phyloP scores from a whole-genome alignment of 2,888 invertebrate genomes.

The Drosophila demipolita region DNA sequence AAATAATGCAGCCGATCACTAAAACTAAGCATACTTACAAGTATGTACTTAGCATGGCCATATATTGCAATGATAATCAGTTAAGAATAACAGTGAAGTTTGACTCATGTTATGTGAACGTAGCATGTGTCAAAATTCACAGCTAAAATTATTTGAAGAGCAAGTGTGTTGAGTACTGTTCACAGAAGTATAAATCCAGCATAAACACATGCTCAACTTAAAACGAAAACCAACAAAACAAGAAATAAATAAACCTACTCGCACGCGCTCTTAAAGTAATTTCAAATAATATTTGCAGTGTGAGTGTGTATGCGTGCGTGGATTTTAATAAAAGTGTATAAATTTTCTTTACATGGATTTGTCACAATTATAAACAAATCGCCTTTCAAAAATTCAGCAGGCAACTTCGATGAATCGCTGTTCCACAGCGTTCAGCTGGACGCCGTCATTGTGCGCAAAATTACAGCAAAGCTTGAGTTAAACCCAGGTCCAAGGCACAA shows the following conservation, averaged over 20 bases:
- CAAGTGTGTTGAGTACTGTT: constrained; percentile 30
- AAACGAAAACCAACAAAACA: constrained; percentile 31
- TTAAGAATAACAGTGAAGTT: constrained; percentile 3
- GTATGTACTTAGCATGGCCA: not conserved
- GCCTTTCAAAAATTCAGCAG: constrained; percentile 17
- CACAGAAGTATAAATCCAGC: constrained; percentile 28
- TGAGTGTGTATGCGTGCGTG: constrained; percentile 1
- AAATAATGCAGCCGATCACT: constrained; percentile 9
- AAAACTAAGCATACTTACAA: not conserved
- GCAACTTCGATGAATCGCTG: not conserved
- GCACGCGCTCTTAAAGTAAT: constrained; percentile 19
- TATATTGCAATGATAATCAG: not conserved
- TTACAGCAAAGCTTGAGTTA: constrained; percentile 29
- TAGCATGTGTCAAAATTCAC: constrained; percentile 29
- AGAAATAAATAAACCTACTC: constrained; percentile 4
- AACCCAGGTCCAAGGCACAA: not conserved
- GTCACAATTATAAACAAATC: constrained; percentile 13
- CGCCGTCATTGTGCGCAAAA: constrained; percentile 28
- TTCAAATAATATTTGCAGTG: constrained; percentile 22
- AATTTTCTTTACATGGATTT: constrained; percentile 45
- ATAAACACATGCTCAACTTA: constrained; percentile 39
- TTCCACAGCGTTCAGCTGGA: constrained; percentile 31
- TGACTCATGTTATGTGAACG: constrained; percentile 10
- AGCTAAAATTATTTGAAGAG: constrained; percentile 23
- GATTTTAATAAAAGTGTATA: constrained; percentile 41